Conservation (phyloP, 2,113 vertebrate genomes). For the Peromyscus californicus region DNA sequence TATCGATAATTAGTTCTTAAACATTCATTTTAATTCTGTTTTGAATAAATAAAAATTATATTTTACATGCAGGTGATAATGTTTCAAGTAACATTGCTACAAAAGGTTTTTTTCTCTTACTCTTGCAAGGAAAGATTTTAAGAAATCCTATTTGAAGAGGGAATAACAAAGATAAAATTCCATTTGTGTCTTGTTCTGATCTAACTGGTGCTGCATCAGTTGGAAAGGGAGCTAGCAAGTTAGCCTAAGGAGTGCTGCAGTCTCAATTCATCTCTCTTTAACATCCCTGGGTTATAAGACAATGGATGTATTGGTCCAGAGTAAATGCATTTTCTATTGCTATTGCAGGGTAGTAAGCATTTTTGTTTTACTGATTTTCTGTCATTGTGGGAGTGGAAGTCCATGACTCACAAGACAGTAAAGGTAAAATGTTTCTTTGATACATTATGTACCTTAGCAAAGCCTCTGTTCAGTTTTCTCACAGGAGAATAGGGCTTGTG, state of each 20-base stretch:
- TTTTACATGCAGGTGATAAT: not conserved
- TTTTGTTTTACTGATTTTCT: slow-evolving; percentile 78
- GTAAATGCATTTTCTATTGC: slow-evolving; percentile 68
- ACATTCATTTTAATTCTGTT: not conserved
- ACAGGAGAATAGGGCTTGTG: not conserved
- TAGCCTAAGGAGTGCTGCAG: not conserved
- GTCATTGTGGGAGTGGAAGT: slow-evolving; percentile 51
- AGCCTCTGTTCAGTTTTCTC: not conserved
- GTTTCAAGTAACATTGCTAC: not conserved
- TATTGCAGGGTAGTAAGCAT: slow-evolving; percentile 62
- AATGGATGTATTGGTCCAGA: slow-evolving; percentile 57
- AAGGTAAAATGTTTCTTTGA: slow-evolving; percentile 70
- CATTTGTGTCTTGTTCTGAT: not conserved
- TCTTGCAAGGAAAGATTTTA: not conserved
- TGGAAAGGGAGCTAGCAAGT: slow-evolving; percentile 2
- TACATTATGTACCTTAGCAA: slow-evolving; percentile 45
- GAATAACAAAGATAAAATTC: not conserved
- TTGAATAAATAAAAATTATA: not conserved
- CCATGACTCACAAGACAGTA: slow-evolving; percentile 51
- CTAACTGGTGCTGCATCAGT: not conserved
- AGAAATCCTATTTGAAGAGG: not conserved
- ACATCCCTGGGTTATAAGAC: slow-evolving; percentile 23
- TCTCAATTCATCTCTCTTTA: slow-evolving; percentile 47
- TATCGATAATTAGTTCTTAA: too few species aligned
- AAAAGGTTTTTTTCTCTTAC: not conserved